Evolutionary conservation across 2,888 invertebrate genomes (phyloP).

Genomic region (Philaethria dido): DNA sequence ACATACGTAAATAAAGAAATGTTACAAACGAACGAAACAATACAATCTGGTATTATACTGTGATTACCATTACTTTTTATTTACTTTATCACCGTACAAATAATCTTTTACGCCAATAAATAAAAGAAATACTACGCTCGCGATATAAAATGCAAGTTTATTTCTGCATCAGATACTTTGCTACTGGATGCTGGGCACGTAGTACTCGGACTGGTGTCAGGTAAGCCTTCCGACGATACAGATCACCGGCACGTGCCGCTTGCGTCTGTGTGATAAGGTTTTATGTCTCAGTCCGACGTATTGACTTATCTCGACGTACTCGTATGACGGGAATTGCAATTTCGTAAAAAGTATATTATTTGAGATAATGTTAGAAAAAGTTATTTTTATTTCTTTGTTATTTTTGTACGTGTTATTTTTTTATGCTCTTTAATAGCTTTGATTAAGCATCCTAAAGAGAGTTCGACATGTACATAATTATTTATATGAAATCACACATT

Average conservation of each 20-base stretch:
- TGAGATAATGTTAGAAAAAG: conserved; percentile 44
- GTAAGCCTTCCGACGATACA: conserved; percentile 66
- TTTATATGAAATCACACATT: too few species aligned
- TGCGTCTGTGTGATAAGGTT: conserved; percentile 32
- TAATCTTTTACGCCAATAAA: conserved; percentile 18
- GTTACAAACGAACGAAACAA: too few species aligned
- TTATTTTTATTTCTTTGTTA: not conserved
- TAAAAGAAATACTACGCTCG: conserved; percentile 32
- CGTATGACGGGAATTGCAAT: conserved; percentile 16
- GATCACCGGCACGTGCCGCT: conserved; percentile 64
- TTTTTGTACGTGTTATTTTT: too few species aligned
- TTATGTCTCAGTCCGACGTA: conserved; percentile 29
- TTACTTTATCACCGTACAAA: not conserved
- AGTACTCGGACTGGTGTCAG: conserved; percentile 53
- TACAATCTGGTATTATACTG: not conserved
- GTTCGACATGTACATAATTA: too few species aligned
- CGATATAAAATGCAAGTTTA: conserved; percentile 52
- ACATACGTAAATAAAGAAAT: too few species aligned
- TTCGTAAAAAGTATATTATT: conserved; percentile 42
- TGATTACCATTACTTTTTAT: not conserved
- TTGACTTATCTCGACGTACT: conserved; percentile 28
- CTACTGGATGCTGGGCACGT: conserved; percentile 41
- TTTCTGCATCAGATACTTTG: conserved; percentile 48
- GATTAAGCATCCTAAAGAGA: too few species aligned
- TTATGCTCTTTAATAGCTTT: too few species aligned